Base-by-base conservation (phyloP, 1,140 invertebrate genomes). In the Sarcophaga bullata region DNA sequence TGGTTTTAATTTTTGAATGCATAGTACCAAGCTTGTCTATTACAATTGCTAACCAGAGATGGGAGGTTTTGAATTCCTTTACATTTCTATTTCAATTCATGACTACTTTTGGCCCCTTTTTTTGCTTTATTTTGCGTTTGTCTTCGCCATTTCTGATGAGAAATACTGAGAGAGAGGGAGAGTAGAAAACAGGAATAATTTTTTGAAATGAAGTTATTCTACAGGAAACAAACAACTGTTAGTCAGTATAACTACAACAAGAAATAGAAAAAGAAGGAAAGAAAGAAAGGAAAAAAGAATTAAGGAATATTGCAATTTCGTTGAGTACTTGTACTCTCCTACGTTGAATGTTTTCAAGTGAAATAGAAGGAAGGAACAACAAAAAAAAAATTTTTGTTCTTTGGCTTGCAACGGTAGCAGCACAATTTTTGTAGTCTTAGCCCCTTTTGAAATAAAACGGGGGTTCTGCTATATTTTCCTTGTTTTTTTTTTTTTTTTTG, bases 281-380 rank as follows among this genome's bases (percentile, higher is more conserved):
- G 46, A 17, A 78, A 78, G 19, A 78, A 52, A 19, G 9, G 6
- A 58, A 6, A 58, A 58, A 68, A 68, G 17, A 50, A 52, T 13
- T 52, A 78, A 78, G 48, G 48, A 78, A 78, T 52, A 78, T 78
- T 78, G 75, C 75, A 78, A 78, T 78, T 78, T 78, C 15, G 75
- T 78, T 78, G 75, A 78, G 75, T 78, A 78, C 75, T 78, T 47
- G 9, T 17, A 25, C 8, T 78, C 8, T 78, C 13, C 49, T 50
- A 15, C 50, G 47, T 17, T 17, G 48, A 4, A 25, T 50, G 19
- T 50, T 78, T 50, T 17, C 4, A 68, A 68, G 19, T 19, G 19
- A 68, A 68, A 68, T 8, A 58, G 54, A 58, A 58, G n/a, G n/a
- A 58, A 58, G n/a, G 5, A 58, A 58, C n/a, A 58, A 58, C 11